Conservation (phyloP, 1,140 invertebrate genomes). For the Pararge aegeria region DNA sequence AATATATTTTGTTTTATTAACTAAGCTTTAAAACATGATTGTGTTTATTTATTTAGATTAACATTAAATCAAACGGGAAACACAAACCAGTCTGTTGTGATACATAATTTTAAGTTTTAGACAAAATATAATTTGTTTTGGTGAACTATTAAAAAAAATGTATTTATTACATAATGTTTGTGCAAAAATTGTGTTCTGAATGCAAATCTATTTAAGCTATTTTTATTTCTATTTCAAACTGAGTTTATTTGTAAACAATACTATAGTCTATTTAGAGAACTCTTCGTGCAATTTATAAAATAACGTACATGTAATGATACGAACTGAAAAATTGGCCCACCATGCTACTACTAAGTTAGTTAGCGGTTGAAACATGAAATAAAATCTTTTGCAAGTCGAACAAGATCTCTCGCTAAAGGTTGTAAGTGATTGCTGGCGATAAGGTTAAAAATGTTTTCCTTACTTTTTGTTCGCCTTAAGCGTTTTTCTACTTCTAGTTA, state of each 20-base stretch:
- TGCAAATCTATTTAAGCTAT: slow-evolving; percentile 44
- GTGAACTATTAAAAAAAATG: slow-evolving; percentile 39
- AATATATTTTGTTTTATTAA: slow-evolving; percentile 23
- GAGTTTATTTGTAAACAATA: slow-evolving; percentile 34
- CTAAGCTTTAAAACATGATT: slow-evolving; percentile 49
- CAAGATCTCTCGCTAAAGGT: too few relatives aligned
- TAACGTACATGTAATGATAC: too few relatives aligned
- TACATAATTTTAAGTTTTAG: slow-evolving; percentile 70
- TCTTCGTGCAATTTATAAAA: not conserved
- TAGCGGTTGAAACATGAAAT: too few relatives aligned
- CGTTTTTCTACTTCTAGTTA: too few relatives aligned
- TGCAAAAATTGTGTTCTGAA: slow-evolving; percentile 60
- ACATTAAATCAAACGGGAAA: slow-evolving; percentile 43
- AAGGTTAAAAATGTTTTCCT: too few relatives aligned
- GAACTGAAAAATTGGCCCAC: too few relatives aligned
- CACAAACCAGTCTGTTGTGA: slow-evolving; percentile 74
- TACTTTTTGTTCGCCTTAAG: too few relatives aligned
- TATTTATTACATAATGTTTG: slow-evolving; percentile 55
- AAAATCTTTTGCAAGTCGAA: too few relatives aligned
- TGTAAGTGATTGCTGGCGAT: too few relatives aligned
- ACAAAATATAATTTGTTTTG: slow-evolving; percentile 30
- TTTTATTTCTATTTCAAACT: slow-evolving; percentile 49
- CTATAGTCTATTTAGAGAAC: slow-evolving; percentile 39
- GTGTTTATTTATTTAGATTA: slow-evolving; percentile 42
- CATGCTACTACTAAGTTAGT: too few relatives aligned